These are phyloP conservation scores for Baronia brevicornis DNA, from an alignment of 2,888 invertebrate species.

Conservation along the genomic window DNA sequence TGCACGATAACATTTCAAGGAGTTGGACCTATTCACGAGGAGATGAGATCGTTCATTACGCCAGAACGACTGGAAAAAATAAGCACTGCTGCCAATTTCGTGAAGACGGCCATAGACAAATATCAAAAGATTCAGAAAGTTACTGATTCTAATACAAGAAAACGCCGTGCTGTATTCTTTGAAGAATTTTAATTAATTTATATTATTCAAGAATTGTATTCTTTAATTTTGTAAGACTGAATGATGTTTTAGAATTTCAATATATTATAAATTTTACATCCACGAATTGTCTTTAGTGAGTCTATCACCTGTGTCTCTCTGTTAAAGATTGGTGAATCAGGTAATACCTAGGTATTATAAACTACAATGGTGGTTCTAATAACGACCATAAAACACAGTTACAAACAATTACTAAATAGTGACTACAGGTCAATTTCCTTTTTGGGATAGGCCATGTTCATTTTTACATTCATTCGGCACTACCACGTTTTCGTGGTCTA, in stretches of 20 bases:
- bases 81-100: slow-evolving; percentile 73
- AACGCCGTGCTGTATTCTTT: slow-evolving; percentile 34
- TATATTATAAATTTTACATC: too few species aligned
- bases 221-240: slow-evolving; percentile 13
- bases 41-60: slow-evolving; percentile 74
- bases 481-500: too few species aligned
- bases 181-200: slow-evolving; percentile 15
- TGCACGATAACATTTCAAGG: slow-evolving; percentile 78
- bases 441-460: too few species aligned
- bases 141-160: slow-evolving; percentile 30
- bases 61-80: slow-evolving; percentile 77
- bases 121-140: slow-evolving; percentile 68
- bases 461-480: too few species aligned
- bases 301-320: too few species aligned
- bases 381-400: too few species aligned
- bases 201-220: slow-evolving; percentile 5
- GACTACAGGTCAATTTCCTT: too few species aligned
- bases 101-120: slow-evolving; percentile 78
- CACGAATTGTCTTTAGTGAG: too few species aligned
- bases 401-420: too few species aligned
- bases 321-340: too few species aligned
- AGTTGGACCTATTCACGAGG: slow-evolving; percentile 72
- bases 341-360: too few species aligned
- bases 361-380: too few species aligned
- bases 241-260: slow-evolving; percentile 12